These are phyloP conservation scores for Saturnia pavonia DNA, from an alignment of 2,888 invertebrate species.

Conservation along the genomic window DNA sequence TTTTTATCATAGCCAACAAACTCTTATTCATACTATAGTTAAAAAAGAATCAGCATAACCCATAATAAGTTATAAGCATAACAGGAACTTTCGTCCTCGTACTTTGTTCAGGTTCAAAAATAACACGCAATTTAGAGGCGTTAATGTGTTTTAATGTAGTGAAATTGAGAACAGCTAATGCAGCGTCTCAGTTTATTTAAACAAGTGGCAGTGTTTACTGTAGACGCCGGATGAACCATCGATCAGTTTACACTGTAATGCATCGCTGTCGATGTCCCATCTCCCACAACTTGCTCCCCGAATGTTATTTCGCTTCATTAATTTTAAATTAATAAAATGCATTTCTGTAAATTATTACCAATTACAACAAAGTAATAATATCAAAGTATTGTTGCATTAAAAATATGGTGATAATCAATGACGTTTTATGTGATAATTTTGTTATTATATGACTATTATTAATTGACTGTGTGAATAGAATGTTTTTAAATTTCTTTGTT, in stretches of 20 bases:
- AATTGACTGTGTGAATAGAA: no score
- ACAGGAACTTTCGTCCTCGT: slow-evolving; percentile 17
- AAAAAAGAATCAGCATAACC: neutral
- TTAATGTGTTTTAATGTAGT: slow-evolving; percentile 81
- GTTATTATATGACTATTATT: no score
- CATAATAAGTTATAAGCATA: neutral
- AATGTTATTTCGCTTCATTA: slow-evolving; percentile 20
- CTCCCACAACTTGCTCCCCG: slow-evolving; percentile 54
- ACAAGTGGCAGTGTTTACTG: slow-evolving; percentile 80
- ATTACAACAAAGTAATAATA: neutral
- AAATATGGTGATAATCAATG: neutral
- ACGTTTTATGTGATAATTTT: no score
- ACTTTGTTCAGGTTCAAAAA: slow-evolving; percentile 51
- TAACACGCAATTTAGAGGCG: slow-evolving; percentile 71
- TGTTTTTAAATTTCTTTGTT: no score
- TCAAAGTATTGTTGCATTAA: neutral
- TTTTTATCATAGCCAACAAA: neutral
- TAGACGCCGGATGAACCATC: slow-evolving; percentile 76
- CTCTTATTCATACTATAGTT: neutral
- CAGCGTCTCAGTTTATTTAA: slow-evolving; percentile 75
- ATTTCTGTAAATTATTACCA: neutral
- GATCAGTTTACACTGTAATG: slow-evolving; percentile 78
- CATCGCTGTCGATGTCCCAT: slow-evolving; percentile 66
- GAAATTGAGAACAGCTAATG: slow-evolving; percentile 80
- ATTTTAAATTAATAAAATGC: neutral